These are phyloP conservation scores for Urocitellus parryii DNA, from an alignment of 2,113 vertebrate genomes.

Conservation along the genomic window DNA sequence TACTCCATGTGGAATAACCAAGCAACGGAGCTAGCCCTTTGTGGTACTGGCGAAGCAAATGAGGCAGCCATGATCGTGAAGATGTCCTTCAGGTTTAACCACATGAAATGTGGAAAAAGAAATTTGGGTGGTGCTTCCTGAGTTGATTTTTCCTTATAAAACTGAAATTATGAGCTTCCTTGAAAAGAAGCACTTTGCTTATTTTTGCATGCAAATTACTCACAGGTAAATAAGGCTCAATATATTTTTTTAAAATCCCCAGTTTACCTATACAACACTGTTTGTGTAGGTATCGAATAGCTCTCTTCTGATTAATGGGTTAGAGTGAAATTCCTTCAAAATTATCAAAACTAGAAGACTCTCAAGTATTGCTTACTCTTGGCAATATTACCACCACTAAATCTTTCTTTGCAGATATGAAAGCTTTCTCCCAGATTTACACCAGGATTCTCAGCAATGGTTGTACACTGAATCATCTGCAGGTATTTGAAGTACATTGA, in stretches of 20 bases:
- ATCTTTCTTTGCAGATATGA: slow-evolving; percentile 6
- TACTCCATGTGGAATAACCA: background rate
- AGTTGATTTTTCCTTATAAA: slow-evolving; percentile 10
- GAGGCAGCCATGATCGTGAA: background rate
- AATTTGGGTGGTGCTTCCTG: background rate
- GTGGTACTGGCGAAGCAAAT: no score
- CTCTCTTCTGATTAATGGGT: background rate
- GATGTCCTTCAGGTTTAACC: background rate
- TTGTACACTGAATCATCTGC: background rate
- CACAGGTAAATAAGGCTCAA: background rate
- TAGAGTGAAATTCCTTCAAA: background rate
- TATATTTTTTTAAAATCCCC: background rate
- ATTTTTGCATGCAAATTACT: slow-evolving; percentile 4
- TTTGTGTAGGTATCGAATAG: background rate
- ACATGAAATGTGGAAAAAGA: background rate
- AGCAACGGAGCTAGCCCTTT: background rate
- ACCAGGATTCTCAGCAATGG: background rate
- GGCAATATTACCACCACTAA: background rate
- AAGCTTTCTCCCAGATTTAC: background rate
- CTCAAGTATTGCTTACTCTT: background rate
- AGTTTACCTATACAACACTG: background rate
- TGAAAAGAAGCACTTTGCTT: background rate
- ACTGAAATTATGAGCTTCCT: slow-evolving; percentile 37
- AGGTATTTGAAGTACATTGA: background rate
- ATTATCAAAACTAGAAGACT: background rate